Base-by-base conservation (phyloP, 2,113 vertebrate genomes). In the Notechis scutatus region DNA sequence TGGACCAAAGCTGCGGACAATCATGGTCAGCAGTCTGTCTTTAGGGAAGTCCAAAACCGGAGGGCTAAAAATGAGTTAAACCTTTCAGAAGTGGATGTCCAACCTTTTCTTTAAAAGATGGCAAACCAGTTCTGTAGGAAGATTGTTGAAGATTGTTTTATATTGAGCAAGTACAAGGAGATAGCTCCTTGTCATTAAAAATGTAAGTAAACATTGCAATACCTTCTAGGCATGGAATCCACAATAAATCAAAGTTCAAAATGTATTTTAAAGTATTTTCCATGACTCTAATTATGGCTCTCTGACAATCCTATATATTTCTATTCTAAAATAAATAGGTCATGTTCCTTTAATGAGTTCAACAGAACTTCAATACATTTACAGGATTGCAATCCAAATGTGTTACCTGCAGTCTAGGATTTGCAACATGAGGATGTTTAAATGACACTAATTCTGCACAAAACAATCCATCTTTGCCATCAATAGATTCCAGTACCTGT, bases 381-480 rank as follows among this genome's bases (percentile, higher is more conserved):
- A 90, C 14, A 92, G 23, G 47, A 45, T 21, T 47, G 8, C 86
- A 69, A 5, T 8, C 26, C 54, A 50, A 2, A 5, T 5, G 15
- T 90, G 94, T 91, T 95, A 99, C 99, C 98, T 99, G 99, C 1
- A 99, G 98, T 50, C 99, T 98, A 0, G 99, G 98, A 94, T 99
- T 99, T 91, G 99, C 99, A 11, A 99, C 98, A 90, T 99, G 99
- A 1, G 99, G 98, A 92, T 99, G 99, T 95, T 99, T 99, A 97
- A 99, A 99, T 42, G 99, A 99, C 1, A 99, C 97, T 91, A 99
- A 96, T 95, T 99, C 99, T 1, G 98, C 98, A 94, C 98, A 99
- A 92, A 98, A 98, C 0, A 97, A 92, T 4, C 99, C 99, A 26
- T 99, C 98, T 57, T 97, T 98, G 93, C 94, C 98, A 5, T 99